Evolutionary conservation across 2,888 invertebrate genomes (phyloP).

Genomic region (Harpalus rufipes): DNA sequence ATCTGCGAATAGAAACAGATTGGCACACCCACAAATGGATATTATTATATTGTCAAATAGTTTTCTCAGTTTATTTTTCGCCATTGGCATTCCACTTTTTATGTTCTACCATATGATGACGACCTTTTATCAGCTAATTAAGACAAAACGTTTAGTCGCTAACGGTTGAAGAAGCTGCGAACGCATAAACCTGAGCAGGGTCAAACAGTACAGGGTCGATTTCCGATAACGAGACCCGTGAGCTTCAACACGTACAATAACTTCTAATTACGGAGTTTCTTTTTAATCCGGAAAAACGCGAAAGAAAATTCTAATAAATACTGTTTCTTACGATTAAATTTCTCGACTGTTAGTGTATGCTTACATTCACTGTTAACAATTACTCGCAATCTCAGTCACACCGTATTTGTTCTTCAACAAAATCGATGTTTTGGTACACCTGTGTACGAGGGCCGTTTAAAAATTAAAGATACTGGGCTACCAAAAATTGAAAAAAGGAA

Average conservation of each 20-base stretch:
- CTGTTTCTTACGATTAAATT: too few relatives aligned
- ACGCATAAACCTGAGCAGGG: constrained; percentile 12
- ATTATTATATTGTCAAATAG: too few relatives aligned
- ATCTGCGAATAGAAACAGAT: too few relatives aligned
- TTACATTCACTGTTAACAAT: too few relatives aligned
- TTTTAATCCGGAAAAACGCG: background rate
- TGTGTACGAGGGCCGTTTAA: too few relatives aligned
- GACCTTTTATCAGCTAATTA: constrained; percentile 13
- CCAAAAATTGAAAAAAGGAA: too few relatives aligned
- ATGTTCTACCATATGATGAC: background rate
- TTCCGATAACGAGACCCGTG: constrained; percentile 24
- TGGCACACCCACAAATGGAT: too few relatives aligned
- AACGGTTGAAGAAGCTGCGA: constrained; percentile 22
- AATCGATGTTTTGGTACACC: too few relatives aligned
- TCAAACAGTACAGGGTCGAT: constrained; percentile 31
- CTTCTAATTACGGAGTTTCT: background rate
- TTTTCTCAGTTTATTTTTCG: background rate
- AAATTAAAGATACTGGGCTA: too few relatives aligned
- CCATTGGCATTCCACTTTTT: background rate
- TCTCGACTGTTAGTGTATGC: too few relatives aligned
- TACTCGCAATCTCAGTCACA: too few relatives aligned
- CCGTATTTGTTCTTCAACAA: too few relatives aligned
- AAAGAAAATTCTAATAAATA: background rate
- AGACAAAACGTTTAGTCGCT: background rate
- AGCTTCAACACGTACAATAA: background rate